Evolutionary conservation across 30 jellyfish, hydroid and myxozoan species (phyloP), one percentile per base, ranked within the genome.

Genomic region (Clytia hemisphaerica): DNA sequence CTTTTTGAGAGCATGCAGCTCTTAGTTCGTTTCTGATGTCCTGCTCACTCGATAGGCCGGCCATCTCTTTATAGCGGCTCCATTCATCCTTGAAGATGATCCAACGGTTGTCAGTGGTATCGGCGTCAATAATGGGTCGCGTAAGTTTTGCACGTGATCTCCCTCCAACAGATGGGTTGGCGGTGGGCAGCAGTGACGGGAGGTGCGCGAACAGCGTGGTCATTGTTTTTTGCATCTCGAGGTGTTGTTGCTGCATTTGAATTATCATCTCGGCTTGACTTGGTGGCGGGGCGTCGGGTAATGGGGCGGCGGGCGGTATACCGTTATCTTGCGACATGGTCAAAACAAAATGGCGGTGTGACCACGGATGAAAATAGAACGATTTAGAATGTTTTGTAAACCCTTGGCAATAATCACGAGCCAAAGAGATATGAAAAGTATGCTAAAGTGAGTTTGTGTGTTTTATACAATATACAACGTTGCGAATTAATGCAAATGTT

Each of bases 61-160:
- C 60, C 73, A 59, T 59, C 19, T 59, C 61, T 59, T 59, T 59
- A 59, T 59, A 59, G 15, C 73, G 59, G 15, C 0, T 0, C 73
- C 68, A 58, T 30, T 22, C 0, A 24, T 59, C 73, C n/a, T n/a
- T n/a, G n/a, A n/a, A n/a, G n/a, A n/a, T n/a, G n/a, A n/a, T n/a
- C n/a, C n/a, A n/a, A n/a, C 16, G 60, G 54, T 42, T 42, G 19
- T 42, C 54, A 21, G 54, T 42, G 54, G 54, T 12, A 42, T 42
- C 54, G 10, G 54, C 54, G 54, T n/a, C n/a, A n/a, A n/a, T n/a
- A n/a, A n/a, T n/a, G n/a, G n/a, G 0, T 42, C 54, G 14, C 54
- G 54, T 42, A 42, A 42, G 54, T 42, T 42, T 42, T 21, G 54
- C 54, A 0, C 54, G 54, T 21, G 54, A 42, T 42, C 19, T 42